Percentiles rank a stretch among this genome's conserved stretches.
Conservation (phyloP, 2,797 vertebrate genomes). For the Sebastolobus alascanus region DNA sequence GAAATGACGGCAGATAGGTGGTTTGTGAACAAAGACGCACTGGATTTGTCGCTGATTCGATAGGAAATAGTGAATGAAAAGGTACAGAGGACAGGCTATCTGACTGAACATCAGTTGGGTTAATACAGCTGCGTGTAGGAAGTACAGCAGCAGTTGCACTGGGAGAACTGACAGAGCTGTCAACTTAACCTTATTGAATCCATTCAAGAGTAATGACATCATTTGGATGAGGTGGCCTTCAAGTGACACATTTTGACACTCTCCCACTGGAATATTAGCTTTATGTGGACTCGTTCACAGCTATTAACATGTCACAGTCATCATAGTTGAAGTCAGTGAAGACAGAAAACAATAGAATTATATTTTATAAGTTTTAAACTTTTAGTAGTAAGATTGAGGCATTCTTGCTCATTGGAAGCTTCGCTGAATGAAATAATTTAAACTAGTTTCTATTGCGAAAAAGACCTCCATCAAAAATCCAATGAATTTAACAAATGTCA, state of each 20-base stretch:
- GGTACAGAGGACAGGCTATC: background rate
- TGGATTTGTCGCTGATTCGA: constrained; percentile 7
- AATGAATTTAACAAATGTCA: background rate
- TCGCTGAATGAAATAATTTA: background rate
- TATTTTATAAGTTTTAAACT: background rate
- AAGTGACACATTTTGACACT: constrained; percentile 28
- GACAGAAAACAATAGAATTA: background rate
- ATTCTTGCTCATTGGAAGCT: background rate
- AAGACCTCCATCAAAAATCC: background rate
- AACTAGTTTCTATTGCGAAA: background rate
- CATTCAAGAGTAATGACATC: constrained; percentile 48
- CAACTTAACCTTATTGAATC: constrained; percentile 51
- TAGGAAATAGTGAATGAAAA: background rate
- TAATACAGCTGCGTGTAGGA: background rate
- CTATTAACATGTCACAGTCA: background rate
- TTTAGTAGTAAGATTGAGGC: background rate
- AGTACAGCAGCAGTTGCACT: constrained; percentile 26
- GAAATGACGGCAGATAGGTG: background rate
- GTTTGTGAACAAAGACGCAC: background rate
- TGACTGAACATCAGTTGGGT: constrained; percentile 8
- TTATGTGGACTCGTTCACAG: constrained; percentile 1
- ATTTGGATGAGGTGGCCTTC: constrained; percentile 4
- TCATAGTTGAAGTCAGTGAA: background rate
- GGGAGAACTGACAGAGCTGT: constrained; percentile 37
- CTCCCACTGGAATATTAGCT: background rate